Evolutionary conservation across 1,140 invertebrate genomes (phyloP).

Genomic region (Carposina sasakii): DNA sequence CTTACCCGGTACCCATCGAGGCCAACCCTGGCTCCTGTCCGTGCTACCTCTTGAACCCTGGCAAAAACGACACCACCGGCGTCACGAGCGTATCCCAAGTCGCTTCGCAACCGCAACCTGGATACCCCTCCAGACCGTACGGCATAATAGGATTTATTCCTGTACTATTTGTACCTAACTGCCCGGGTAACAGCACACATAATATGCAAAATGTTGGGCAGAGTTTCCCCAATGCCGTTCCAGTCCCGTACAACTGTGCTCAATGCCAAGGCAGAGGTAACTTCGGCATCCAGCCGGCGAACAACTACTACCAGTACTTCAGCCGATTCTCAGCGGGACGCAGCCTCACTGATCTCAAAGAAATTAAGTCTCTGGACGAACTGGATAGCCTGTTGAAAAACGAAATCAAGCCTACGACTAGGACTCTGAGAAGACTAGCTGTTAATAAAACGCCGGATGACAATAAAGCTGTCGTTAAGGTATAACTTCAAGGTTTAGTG

Average conservation of each 20-base stretch:
- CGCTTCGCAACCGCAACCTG: slow-evolving; percentile 21
- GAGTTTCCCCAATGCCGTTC: slow-evolving; percentile 73
- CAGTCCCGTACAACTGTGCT: slow-evolving; percentile 58
- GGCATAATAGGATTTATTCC: slow-evolving; percentile 74
- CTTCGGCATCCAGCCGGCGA: no score
- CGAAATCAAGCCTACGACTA: slow-evolving; percentile 49
- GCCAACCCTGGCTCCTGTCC: slow-evolving; percentile 71
- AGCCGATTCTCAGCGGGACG: slow-evolving; percentile 48
- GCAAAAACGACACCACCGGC: slow-evolving; percentile 43
- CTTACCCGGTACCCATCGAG: slow-evolving; percentile 72
- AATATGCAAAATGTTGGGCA: slow-evolving; percentile 66
- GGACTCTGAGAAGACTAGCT: slow-evolving; percentile 38
- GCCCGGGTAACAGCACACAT: slow-evolving; percentile 64
- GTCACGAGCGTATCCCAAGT: slow-evolving; percentile 29
- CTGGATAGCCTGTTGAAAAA: slow-evolving; percentile 49
- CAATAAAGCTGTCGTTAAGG: no score
- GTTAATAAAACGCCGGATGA: no score
- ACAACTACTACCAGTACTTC: slow-evolving; percentile 43
- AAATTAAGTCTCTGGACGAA: slow-evolving; percentile 49
- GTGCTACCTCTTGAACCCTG: slow-evolving; percentile 71
- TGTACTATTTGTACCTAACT: slow-evolving; percentile 75
- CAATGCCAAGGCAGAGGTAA: no score
- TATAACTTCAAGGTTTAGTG: no score
- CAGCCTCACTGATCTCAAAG: slow-evolving; percentile 44
- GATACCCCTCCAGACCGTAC: slow-evolving; percentile 53